Conservation (phyloP, 2,888 invertebrate species). For the Pristionchus mayeri region DNA sequence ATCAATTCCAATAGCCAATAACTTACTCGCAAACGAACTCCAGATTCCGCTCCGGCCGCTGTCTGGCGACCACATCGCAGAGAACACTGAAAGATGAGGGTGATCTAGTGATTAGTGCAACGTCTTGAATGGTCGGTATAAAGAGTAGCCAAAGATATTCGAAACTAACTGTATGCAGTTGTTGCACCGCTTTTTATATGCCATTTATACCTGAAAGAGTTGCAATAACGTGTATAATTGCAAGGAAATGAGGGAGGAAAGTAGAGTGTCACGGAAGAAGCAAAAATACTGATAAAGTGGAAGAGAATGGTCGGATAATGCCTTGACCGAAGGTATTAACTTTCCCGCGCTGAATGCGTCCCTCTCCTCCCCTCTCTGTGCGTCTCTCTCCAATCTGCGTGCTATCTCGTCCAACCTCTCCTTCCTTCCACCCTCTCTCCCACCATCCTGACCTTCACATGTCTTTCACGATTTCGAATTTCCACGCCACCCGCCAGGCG, state of each 20-base stretch:
- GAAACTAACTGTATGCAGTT: constrained; percentile 29
- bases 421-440: neutral
- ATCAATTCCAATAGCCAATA: neutral
- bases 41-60: constrained; percentile 20
- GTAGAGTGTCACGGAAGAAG: too few relatives aligned
- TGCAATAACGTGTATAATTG: too few relatives aligned
- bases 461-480: neutral
- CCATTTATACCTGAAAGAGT: neutral
- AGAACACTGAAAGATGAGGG: neutral
- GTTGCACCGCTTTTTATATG: neutral
- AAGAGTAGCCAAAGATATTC: too few relatives aligned
- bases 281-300: too few relatives aligned
- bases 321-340: neutral
- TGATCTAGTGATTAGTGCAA: too few relatives aligned
- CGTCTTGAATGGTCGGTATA: neutral
- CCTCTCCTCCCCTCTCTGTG: neutral
- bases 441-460: neutral
- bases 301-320: too few relatives aligned
- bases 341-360: neutral
- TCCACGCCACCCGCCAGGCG: neutral
- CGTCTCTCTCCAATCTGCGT: neutral
- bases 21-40: constrained; percentile 41
- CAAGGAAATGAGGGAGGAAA: too few relatives aligned
- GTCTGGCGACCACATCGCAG: constrained; percentile 19
- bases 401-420: neutral